Evolutionary conservation across 2,888 invertebrate species (phyloP).

Genomic region (Pediacus dermestoides): DNA sequence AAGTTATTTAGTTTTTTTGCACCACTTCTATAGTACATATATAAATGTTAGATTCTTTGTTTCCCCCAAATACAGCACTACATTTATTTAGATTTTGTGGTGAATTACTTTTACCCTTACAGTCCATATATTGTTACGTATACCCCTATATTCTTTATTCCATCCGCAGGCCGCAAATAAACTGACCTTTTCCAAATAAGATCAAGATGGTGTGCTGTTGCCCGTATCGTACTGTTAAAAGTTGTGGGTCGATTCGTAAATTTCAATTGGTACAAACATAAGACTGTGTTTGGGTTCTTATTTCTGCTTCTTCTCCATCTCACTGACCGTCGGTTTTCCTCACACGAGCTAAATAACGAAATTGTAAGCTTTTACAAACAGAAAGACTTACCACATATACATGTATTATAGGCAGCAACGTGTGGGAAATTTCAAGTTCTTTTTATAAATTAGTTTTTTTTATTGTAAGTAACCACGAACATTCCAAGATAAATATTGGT

Average conservation of each 20-base stretch:
- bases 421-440: constrained; percentile 13
- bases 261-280: constrained; percentile 37
- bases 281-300: constrained; percentile 18
- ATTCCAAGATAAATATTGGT: too few species aligned
- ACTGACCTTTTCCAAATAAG: constrained; percentile 41
- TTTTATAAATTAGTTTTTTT: too few species aligned
- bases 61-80: too few species aligned
- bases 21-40: too few species aligned
- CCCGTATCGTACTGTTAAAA: constrained; percentile 33
- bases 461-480: too few species aligned
- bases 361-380: constrained; percentile 11
- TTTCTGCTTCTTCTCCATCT: constrained; percentile 14
- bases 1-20: too few species aligned
- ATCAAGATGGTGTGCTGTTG: constrained; percentile 31
- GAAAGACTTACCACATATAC: constrained; percentile 10
- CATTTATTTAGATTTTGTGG: too few species aligned
- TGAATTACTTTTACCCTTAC: too few species aligned
- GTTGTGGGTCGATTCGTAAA: constrained; percentile 35
- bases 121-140: too few species aligned
- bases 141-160: constrained; percentile 32
- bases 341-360: constrained; percentile 10
- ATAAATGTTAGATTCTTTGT: too few species aligned
- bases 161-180: constrained; percentile 36
- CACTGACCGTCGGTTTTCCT: constrained; percentile 9
- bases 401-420: constrained; percentile 11